phyloP scores from a whole-genome alignment of 92 coral and sea anemone species.

The Diadumene lineata region DNA sequence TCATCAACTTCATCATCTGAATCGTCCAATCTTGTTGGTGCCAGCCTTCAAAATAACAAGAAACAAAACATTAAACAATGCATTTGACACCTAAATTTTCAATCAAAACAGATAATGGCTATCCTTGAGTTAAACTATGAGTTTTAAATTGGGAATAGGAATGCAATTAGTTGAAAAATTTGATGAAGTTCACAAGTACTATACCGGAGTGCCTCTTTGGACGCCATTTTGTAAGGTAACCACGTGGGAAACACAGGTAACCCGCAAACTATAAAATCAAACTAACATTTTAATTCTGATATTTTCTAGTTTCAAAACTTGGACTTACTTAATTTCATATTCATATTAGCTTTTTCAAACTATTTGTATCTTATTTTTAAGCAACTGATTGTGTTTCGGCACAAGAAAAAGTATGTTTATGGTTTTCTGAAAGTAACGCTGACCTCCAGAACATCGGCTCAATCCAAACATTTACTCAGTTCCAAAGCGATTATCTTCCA shows the following conservation, averaged over 20 bases:
- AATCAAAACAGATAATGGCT: too few species aligned
- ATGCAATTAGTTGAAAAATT: not conserved
- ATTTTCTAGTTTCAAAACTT: not conserved
- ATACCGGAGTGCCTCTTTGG: constrained; percentile 41
- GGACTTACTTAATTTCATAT: too few species aligned
- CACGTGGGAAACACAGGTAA: constrained; percentile 17
- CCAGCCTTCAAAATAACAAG: constrained; percentile 4
- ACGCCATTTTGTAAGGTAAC: constrained; percentile 38
- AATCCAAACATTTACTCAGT: too few species aligned
- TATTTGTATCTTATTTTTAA: too few species aligned
- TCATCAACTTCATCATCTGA: constrained; percentile 27
- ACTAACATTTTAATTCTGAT: too few species aligned
- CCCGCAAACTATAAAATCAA: not conserved
- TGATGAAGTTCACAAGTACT: not conserved
- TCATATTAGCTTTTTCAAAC: too few species aligned
- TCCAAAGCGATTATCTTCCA: too few species aligned
- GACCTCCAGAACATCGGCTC: not conserved
- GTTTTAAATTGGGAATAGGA: not conserved
- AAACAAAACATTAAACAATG: not conserved
- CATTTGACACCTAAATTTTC: too few species aligned
- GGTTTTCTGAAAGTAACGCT: not conserved
- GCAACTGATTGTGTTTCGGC: too few species aligned
- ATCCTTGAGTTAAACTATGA: not conserved
- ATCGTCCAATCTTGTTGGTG: constrained; percentile 1
- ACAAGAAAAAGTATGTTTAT: not conserved